Evolutionary conservation across 2,113 vertebrate genomes (phyloP).

Genomic region (Cebus imitator): DNA sequence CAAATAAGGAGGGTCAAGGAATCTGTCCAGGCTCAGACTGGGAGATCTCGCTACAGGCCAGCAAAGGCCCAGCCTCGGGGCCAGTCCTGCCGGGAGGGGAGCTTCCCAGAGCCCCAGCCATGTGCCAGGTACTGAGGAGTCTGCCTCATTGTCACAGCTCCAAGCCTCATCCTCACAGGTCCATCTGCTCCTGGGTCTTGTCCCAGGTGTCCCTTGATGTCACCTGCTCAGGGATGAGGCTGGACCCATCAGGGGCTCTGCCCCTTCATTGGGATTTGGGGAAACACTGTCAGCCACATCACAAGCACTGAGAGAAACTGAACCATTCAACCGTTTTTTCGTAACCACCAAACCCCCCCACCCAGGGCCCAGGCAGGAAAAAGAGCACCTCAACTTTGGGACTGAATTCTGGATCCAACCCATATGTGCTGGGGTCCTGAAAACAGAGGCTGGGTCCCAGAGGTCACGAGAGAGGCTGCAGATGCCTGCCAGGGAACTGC

Average conservation of each 20-base stretch:
- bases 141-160: accelerated
- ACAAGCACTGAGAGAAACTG: background rate
- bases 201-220: background rate
- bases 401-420: background rate
- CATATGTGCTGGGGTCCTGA: background rate
- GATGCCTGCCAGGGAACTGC: background rate
- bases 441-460: background rate
- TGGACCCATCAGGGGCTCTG: background rate
- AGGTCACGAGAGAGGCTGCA: background rate
- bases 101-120: accelerated
- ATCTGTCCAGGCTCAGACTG: background rate
- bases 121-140: accelerated
- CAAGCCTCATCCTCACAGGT: background rate
- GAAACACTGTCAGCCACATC: background rate
- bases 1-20: background rate
- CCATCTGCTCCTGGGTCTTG: too few species aligned
- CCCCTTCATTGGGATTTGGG: background rate
- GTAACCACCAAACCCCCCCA: accelerated
- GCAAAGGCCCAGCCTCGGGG: background rate
- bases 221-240: background rate
- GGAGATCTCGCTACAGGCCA: background rate
- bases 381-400: background rate
- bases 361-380: background rate
- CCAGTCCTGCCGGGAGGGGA: accelerated
- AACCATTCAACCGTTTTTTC: background rate